These are phyloP conservation scores for Mesochorus sp. DNA, from an alignment of 2,888 invertebrate genomes.

Conservation along the genomic window DNA sequence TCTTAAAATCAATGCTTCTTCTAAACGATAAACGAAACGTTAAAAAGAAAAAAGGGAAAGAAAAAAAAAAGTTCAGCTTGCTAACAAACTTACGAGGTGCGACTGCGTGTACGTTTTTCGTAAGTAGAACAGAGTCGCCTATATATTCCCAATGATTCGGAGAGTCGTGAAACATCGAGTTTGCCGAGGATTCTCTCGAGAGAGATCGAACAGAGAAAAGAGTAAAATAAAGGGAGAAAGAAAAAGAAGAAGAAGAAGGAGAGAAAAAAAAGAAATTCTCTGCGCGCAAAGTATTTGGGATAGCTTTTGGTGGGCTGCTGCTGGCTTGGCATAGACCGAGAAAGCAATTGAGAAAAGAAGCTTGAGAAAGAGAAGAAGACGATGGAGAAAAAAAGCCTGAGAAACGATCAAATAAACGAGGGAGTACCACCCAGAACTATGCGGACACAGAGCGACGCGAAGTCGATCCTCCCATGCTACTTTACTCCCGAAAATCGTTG, in stretches of 20 bases:
- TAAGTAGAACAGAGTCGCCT: slow-evolving; percentile 28
- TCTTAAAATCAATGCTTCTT: too few species aligned
- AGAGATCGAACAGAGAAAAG: slow-evolving; percentile 37
- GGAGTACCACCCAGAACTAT: slow-evolving; percentile 55
- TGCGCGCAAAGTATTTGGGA: slow-evolving; percentile 39
- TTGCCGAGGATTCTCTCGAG: slow-evolving; percentile 1
- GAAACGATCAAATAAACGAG: slow-evolving; percentile 55
- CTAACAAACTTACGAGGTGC: slow-evolving; percentile 7
- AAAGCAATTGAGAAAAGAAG: slow-evolving; percentile 56
- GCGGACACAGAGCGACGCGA: slow-evolving; percentile 29
- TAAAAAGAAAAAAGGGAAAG: neutral
- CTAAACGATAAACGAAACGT: neutral
- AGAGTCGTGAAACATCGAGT: slow-evolving; percentile 28
- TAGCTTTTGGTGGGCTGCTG: slow-evolving; percentile 56
- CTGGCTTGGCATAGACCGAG: slow-evolving; percentile 44
- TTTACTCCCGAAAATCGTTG: slow-evolving; percentile 51
- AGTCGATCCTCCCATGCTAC: slow-evolving; percentile 23
- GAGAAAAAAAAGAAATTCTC: slow-evolving; percentile 14
- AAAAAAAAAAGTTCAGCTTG: neutral
- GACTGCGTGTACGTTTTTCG: slow-evolving; percentile 14
- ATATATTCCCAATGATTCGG: slow-evolving; percentile 1
- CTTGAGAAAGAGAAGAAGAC: slow-evolving; percentile 30
- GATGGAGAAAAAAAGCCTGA: slow-evolving; percentile 15
- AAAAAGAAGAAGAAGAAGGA: slow-evolving; percentile 7
- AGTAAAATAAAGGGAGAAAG: slow-evolving; percentile 41